These are phyloP conservation scores for Cassiopea andromeda DNA, from an alignment of 30 jellyfish, hydroid and myxozoan genomes.

Conservation along the genomic window DNA sequence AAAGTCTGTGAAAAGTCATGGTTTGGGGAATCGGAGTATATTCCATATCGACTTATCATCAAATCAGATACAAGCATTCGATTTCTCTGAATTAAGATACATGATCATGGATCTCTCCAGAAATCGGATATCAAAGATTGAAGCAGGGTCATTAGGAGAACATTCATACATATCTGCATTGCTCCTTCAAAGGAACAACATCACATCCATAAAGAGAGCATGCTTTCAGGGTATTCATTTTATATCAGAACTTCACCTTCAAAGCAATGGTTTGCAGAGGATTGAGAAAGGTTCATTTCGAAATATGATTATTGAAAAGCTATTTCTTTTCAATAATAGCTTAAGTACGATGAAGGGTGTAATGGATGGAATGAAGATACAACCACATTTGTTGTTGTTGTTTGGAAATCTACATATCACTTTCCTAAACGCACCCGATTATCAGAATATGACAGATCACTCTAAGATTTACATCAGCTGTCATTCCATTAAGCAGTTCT, in stretches of 20 bases:
- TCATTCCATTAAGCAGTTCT: neutral
- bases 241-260: constrained; percentile 15
- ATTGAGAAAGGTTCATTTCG: too few species aligned
- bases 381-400: too few species aligned
- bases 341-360: too few species aligned
- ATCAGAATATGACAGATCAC: neutral
- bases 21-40: neutral
- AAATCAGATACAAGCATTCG: neutral
- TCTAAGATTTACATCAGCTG: constrained; percentile 3
- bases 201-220: neutral
- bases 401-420: neutral
- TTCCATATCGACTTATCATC: neutral
- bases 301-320: too few species aligned
- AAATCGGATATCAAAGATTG: neutral
- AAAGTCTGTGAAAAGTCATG: neutral
- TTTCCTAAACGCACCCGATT: neutral
- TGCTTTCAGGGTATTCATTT: neutral
- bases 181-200: constrained; percentile 10
- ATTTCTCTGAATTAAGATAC: neutral
- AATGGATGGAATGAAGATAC: too few species aligned
- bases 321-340: too few species aligned
- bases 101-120: neutral
- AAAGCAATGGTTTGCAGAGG: neutral
- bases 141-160: neutral
- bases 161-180: neutral